phyloP scores from a whole-genome alignment of 2,888 invertebrate species.

The Leuctra nigra region DNA sequence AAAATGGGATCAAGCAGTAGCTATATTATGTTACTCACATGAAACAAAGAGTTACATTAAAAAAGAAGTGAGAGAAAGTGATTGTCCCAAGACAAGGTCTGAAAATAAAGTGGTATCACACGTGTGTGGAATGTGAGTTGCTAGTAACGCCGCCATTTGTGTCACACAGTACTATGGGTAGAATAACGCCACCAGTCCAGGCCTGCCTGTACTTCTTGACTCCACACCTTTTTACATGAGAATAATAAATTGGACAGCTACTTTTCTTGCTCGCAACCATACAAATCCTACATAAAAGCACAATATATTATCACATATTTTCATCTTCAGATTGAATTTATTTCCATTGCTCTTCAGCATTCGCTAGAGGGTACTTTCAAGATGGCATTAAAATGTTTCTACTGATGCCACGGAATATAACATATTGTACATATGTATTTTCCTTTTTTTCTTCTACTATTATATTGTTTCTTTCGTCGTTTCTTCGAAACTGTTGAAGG shows the following conservation, averaged over 20 bases:
- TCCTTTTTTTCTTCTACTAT: too few species aligned
- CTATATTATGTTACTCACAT: too few species aligned
- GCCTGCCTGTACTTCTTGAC: too few species aligned
- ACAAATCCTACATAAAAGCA: not conserved
- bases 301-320: not conserved
- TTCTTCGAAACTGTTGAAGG: too few species aligned
- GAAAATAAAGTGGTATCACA: conserved; percentile 15
- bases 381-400: too few species aligned
- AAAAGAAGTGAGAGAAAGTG: not conserved
- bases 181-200: too few species aligned
- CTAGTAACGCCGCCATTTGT: conserved; percentile 15
- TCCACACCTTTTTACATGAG: not conserved
- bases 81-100: conserved; percentile 10
- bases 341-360: not conserved
- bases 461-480: too few species aligned
- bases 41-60: not conserved
- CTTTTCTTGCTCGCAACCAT: not conserved
- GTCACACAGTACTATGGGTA: too few species aligned
- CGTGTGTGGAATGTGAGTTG: conserved; percentile 18
- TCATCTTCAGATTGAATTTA: not conserved
- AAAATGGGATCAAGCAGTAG: too few species aligned
- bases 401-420: too few species aligned
- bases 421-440: too few species aligned
- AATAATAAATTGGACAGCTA: conserved; percentile 13
- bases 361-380: too few species aligned